phyloP scores from a whole-genome alignment of 1,140 invertebrate species.

The Semibalanus balanoides region DNA sequence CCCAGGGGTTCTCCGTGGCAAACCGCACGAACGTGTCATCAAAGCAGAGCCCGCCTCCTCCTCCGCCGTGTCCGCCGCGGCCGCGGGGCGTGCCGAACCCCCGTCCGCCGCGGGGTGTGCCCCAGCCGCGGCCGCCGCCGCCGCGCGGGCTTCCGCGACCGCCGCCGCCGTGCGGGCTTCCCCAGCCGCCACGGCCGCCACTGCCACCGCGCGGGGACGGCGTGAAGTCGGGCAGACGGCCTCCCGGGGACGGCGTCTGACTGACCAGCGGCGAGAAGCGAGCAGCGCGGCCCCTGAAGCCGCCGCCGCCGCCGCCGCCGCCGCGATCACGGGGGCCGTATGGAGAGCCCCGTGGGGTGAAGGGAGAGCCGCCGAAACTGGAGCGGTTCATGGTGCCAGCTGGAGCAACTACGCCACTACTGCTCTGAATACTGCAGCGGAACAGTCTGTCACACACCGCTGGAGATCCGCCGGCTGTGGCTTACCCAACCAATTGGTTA shows the following conservation, averaged over 20 bases:
- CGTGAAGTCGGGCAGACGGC: neutral
- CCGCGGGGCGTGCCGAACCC: neutral
- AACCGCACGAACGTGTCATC: neutral
- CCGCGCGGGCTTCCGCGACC: too few species aligned
- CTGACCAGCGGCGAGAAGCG: neutral
- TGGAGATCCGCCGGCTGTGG: too few species aligned
- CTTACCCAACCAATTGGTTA: too few species aligned
- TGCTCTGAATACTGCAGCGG: too few species aligned
- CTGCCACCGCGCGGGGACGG: neutral
- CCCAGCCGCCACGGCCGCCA: neutral
- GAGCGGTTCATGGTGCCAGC: too few species aligned
- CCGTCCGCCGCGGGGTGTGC: neutral
- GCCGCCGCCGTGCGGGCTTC: neutral
- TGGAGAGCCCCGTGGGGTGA: too few species aligned
- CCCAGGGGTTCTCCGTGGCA: neutral
- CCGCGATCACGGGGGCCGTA: too few species aligned
- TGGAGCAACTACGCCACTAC: too few species aligned
- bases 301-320: too few species aligned
- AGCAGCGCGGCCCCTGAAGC: too few species aligned
- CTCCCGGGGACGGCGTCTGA: neutral
- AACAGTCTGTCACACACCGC: too few species aligned
- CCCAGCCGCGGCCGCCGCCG: neutral
- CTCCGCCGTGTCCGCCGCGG: neutral
- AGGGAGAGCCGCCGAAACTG: too few species aligned
- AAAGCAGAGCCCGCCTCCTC: neutral